Conservation (phyloP, 2,888 invertebrate species). For the Aquatica leii region DNA sequence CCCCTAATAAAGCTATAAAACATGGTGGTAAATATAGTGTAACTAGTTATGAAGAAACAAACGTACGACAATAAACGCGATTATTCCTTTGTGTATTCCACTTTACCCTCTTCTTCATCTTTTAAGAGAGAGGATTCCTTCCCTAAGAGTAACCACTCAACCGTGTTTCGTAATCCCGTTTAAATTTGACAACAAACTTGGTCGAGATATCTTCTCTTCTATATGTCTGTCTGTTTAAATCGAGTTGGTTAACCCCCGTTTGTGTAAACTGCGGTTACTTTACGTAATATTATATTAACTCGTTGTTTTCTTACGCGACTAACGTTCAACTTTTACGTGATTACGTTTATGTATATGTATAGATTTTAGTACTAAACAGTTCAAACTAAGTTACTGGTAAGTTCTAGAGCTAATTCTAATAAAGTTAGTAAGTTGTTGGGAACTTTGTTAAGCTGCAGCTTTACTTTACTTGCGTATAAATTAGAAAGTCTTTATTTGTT, state of each 20-base stretch:
- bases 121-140: constrained; percentile 32
- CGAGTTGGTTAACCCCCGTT: constrained; percentile 10
- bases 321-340: constrained; percentile 23
- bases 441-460: constrained; percentile 32
- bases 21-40: constrained; percentile 25
- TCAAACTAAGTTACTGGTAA: constrained; percentile 31
- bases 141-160: constrained; percentile 40
- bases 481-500: constrained; percentile 33
- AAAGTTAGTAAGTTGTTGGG: constrained; percentile 28
- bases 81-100: constrained; percentile 37
- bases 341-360: constrained; percentile 21
- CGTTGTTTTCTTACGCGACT: constrained; percentile 1
- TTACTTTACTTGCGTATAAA: constrained; percentile 34
- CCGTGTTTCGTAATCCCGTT: constrained; percentile 42
- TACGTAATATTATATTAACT: constrained; percentile 10
- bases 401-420: constrained; percentile 33
- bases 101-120: constrained; percentile 37
- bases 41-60: constrained; percentile 36
- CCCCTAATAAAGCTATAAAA: constrained; percentile 34
- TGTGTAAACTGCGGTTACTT: constrained; percentile 21
- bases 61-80: constrained; percentile 35
- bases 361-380: constrained; percentile 25
- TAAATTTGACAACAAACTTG: constrained; percentile 45
- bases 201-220: constrained; percentile 26
- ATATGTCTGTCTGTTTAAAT: background rate